A percentile compares a stretch with the other conserved stretches of the same genome.
Conservation (phyloP, 2,888 invertebrate genomes). For the Thera obeliscata region DNA sequence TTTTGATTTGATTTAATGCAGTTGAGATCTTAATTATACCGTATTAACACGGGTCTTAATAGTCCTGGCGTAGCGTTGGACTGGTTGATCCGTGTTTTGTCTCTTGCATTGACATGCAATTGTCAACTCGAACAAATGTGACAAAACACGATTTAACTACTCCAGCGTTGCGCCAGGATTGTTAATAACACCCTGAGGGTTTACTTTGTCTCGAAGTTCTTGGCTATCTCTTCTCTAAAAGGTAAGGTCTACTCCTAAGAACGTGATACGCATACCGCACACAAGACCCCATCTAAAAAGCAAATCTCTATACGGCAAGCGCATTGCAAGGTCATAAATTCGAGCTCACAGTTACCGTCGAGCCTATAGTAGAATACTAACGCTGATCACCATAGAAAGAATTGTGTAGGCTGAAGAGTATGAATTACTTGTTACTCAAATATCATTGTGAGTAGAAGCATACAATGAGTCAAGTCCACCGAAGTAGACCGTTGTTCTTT, state of each 20-base stretch:
- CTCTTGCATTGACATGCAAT: no score
- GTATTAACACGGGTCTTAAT: no score
- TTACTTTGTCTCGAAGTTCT: slow-evolving; percentile 10
- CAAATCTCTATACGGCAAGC: slow-evolving; percentile 27
- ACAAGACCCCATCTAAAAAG: slow-evolving; percentile 30
- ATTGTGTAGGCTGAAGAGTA: neutral
- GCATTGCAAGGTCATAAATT: slow-evolving; percentile 29
- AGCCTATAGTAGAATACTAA: slow-evolving; percentile 15
- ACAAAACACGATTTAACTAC: no score
- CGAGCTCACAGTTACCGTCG: slow-evolving; percentile 18
- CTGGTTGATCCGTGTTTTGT: no score
- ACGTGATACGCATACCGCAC: slow-evolving; percentile 21
- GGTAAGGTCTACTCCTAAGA: slow-evolving; percentile 21
- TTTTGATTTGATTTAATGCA: no score
- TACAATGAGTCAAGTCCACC: slow-evolving; percentile 12
- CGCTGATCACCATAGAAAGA: neutral
- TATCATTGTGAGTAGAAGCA: slow-evolving; percentile 14
- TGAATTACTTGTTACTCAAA: neutral
- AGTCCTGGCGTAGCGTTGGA: no score
- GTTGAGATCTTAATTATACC: no score
- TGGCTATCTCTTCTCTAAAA: slow-evolving; percentile 14
- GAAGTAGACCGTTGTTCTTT: slow-evolving; percentile 20
- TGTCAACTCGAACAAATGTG: no score
- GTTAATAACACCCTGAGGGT: neutral
- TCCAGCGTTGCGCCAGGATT: no score